Evolutionary conservation across 2,888 invertebrate species (phyloP), one percentile per base, ranked within the genome.

Genomic region (Darwinula stevensoni): DNA sequence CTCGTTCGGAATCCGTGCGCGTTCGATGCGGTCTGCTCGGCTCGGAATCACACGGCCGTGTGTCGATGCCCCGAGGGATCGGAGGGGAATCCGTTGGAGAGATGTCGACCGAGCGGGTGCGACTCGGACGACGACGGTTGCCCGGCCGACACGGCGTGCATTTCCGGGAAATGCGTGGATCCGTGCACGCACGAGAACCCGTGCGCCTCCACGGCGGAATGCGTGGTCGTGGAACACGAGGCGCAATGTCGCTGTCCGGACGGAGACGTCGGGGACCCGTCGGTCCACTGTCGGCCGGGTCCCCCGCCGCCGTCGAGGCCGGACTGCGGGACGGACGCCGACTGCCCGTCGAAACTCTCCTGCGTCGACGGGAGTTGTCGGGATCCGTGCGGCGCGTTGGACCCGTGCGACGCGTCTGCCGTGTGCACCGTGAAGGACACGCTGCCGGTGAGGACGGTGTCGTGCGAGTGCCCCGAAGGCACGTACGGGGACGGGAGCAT

Each of bases 391-490:
- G 49, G 59, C 3, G 61, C 62, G 5, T 54, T 78, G 31, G 63
- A 67, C 41, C 82, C 82, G 3, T 84, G 84, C 47, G 61, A 64
- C 29, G 58, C 61, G 32, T 76, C 78, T 18, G 67, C 80, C 0
- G 63, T 63, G 38, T 82, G 82, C 45, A 64, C 67, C 50, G 76
- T 78, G 0, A 63, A 74, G 16, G 71, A 80, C 45, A 73, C 78
- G 3, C 50, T 69, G 16, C 78, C 82, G 0, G 71, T 80, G 4
- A 62, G 80, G 37, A 80, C 80, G 1, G 75, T 82, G 72, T 62
- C 76, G 18, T 84, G 82, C 47, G 64, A 75, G 3, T 84, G 84
- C 43, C 75, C 80, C 16, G 71, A 72, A 31, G 82, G 82, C 5
- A 22, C 22, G n/a, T 9, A 9, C n/a, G 22, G 22, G 9, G 22